These are phyloP conservation scores for Melieria omissa DNA, from an alignment of 2,888 invertebrate species.

Conservation along the genomic window DNA sequence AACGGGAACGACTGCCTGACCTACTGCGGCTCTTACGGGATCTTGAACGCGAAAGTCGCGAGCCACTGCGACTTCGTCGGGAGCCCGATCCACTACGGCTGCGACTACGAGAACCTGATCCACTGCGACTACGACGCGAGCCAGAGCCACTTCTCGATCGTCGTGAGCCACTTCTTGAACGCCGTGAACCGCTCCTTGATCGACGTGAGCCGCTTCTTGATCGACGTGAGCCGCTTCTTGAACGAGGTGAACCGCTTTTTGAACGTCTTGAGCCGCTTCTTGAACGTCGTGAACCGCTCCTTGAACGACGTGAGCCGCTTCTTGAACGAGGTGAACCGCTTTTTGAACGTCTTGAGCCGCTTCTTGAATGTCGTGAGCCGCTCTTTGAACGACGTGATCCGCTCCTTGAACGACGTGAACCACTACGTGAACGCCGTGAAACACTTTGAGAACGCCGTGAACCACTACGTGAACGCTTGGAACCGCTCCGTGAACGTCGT, in stretches of 20 bases:
- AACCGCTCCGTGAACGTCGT: slow-evolving; percentile 49
- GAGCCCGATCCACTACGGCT: slow-evolving; percentile 45
- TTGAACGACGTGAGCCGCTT: slow-evolving; percentile 45
- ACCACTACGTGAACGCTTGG: slow-evolving; percentile 53
- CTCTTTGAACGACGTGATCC: slow-evolving; percentile 46
- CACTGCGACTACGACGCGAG: slow-evolving; percentile 40
- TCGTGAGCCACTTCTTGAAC: slow-evolving; percentile 54
- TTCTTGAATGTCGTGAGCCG: slow-evolving; percentile 49
- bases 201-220: slow-evolving; percentile 44
- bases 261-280: slow-evolving; percentile 48
- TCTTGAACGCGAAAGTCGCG: slow-evolving; percentile 40
- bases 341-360: slow-evolving; percentile 47
- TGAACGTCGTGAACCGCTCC: slow-evolving; percentile 47
- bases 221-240: slow-evolving; percentile 45
- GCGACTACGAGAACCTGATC: slow-evolving; percentile 38
- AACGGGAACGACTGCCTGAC: slow-evolving; percentile 41
- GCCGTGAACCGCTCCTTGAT: slow-evolving; percentile 45
- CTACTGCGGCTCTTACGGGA: slow-evolving; percentile 23
- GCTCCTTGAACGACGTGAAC: slow-evolving; percentile 48
- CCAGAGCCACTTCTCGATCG: slow-evolving; percentile 54
- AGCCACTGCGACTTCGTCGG: slow-evolving; percentile 47
- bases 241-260: slow-evolving; percentile 43
- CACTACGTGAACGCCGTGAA: slow-evolving; percentile 38
- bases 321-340: slow-evolving; percentile 45
- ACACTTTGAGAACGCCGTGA: slow-evolving; percentile 55